phyloP scores from a whole-genome alignment of 2,888 invertebrate species.

The Trisateles emortualis region DNA sequence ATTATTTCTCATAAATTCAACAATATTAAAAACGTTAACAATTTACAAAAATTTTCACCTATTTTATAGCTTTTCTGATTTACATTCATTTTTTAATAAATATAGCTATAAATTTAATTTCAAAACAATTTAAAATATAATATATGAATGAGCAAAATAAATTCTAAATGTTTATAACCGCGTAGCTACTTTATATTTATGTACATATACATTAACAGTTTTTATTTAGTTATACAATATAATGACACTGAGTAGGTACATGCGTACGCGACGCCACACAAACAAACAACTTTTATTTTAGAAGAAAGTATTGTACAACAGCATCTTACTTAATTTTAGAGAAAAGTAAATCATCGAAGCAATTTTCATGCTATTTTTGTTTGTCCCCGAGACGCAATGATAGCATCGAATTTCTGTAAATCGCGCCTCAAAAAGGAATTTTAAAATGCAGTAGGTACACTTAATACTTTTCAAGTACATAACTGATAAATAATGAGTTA shows the following conservation, averaged over 20 bases:
- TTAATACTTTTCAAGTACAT: slow-evolving; percentile 11
- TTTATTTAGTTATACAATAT: slow-evolving; percentile 42
- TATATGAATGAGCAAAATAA: slow-evolving; percentile 43
- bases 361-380: background rate
- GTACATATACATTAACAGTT: slow-evolving; percentile 48
- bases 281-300: slow-evolving; percentile 15
- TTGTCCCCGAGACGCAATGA: background rate
- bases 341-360: background rate
- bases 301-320: slow-evolving; percentile 36
- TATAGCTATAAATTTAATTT: slow-evolving; percentile 37
- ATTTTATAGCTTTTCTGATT: slow-evolving; percentile 60
- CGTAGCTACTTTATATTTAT: slow-evolving; percentile 50
- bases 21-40: slow-evolving; percentile 82
- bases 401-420: background rate
- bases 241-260: slow-evolving; percentile 44
- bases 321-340: slow-evolving; percentile 3
- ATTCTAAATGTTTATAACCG: slow-evolving; percentile 46
- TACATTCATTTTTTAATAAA: slow-evolving; percentile 55
- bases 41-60: slow-evolving; percentile 74
- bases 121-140: slow-evolving; percentile 26
- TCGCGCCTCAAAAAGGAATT: background rate
- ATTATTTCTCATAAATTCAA: slow-evolving; percentile 75
- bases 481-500: slow-evolving; percentile 19
- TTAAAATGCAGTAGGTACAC: slow-evolving; percentile 5
- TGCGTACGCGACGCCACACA: slow-evolving; percentile 22